Base-by-base conservation (phyloP, 1,140 invertebrate genomes). In the Hormaphis cornu region DNA sequence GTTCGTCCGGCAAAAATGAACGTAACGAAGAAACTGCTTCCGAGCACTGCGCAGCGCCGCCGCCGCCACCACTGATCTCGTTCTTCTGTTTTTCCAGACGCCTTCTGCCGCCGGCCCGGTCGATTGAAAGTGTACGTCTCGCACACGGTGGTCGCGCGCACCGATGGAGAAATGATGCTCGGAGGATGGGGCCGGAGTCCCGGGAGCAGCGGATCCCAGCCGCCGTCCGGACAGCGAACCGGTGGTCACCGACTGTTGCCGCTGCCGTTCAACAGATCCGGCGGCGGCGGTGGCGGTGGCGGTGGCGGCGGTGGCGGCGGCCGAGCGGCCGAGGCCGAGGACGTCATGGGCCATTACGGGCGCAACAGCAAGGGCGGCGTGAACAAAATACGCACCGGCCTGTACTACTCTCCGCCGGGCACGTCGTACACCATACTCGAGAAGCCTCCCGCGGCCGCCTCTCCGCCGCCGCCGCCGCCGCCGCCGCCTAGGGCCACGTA, bases 351-450 rank as follows among this genome's bases (percentile, higher is more conserved):
- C 16, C 59, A 73, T 37, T 70, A 72, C 40, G 72, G 73, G 10
- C 74, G 76, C 28, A 76, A 78, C 20, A n/a, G n/a, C n/a, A 75
- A 77, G 50, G 79, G 78, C 30, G 58, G 69, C 10, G 53, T 73
- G 16, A 73, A 73, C 10, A 59, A 71, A 48, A 48, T 53, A 26
- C 72, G 74, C 44, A 72, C 75, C 9, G 76, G 76, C 18, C 69
- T 75, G 5, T 83, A 82, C 73, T 82, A 82, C 75, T 82, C 81
- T 46, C 81, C 81, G n/a, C 82, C 82, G 22, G 82, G 89, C 52
- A 90, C 89, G 70, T 90, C 87, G 48, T 91, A 91, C 79, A 91
- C 89, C 73, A 90, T 91, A 77, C 85, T 90, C 73, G 89, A 90
- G 79, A 82, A 88, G 56, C 88, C 88, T 35, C 86, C 87, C 85